phyloP scores from a whole-genome alignment of 2,888 invertebrate genomes.

The Platypus cylindrus region DNA sequence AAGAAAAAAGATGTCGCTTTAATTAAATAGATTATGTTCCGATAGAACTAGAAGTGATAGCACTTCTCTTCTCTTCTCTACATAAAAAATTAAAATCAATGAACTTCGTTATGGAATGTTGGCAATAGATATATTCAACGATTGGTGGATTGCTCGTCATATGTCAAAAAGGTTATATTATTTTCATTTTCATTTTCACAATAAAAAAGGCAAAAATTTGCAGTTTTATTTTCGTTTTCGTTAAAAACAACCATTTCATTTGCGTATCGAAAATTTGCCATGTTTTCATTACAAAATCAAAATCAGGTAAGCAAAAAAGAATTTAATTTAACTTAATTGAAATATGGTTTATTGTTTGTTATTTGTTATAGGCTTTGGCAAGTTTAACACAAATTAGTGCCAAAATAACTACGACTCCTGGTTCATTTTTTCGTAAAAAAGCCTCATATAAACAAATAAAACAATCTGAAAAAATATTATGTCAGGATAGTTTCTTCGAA shows the following conservation, averaged over 20 bases:
- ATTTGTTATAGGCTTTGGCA: conserved; percentile 20
- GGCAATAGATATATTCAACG: too few species aligned
- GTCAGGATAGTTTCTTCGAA: conserved; percentile 37
- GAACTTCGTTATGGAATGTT: too few species aligned
- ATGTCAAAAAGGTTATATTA: conserved; percentile 10
- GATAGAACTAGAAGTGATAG: too few species aligned
- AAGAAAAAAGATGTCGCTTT: too few species aligned
- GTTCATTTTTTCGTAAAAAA: conserved; percentile 31
- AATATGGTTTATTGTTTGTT: not conserved
- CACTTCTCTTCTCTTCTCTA: too few species aligned
- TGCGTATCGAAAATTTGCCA: conserved; percentile 20
- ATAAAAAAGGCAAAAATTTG: conserved; percentile 12
- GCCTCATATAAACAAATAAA: conserved; percentile 23
- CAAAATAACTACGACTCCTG: conserved; percentile 33
- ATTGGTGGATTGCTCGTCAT: too few species aligned
- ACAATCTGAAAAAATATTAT: conserved; percentile 27
- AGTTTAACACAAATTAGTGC: conserved; percentile 36
- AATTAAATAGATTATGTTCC: too few species aligned
- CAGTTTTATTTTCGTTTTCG: conserved; percentile 9
- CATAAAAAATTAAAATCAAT: too few species aligned
- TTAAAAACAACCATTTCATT: conserved; percentile 1
- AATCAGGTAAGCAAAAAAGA: conserved; percentile 35
- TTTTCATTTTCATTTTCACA: conserved; percentile 10
- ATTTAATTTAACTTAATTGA: not conserved
- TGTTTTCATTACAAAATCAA: conserved; percentile 39